These are phyloP conservation scores for Edolisoma coerulescens DNA, from an alignment of 2,113 vertebrate species.

Conservation along the genomic window DNA sequence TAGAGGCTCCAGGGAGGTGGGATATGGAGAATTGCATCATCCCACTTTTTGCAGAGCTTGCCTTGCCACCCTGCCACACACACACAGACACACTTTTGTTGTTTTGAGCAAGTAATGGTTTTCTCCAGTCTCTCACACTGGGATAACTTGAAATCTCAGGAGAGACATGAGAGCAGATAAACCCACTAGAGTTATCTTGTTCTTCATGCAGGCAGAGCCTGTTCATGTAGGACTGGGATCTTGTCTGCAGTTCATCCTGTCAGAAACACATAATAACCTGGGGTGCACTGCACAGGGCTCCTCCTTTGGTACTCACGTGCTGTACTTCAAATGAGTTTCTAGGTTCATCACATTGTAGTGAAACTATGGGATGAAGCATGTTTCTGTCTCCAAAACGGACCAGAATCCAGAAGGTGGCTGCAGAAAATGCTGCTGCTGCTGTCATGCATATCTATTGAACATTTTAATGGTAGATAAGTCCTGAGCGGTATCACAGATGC, in stretches of 20 bases:
- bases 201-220: neutral
- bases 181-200: neutral
- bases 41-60: neutral
- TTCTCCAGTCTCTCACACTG: neutral
- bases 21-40: neutral
- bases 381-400: neutral
- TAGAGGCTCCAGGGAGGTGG: neutral
- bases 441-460: fast-evolving
- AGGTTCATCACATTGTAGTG: neutral
- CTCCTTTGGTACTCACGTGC: neutral
- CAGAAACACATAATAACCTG: neutral
- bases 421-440: neutral
- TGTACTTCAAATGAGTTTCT: neutral
- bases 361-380: neutral
- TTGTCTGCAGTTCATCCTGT: neutral
- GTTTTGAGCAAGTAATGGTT: neutral
- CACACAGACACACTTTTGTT: neutral
- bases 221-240: neutral
- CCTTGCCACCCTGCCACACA: too few relatives aligned
- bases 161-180: neutral
- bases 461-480: neutral
- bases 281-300: neutral
- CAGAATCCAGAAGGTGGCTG: neutral
- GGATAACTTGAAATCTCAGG: neutral
- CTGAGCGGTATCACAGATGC: neutral